These are phyloP conservation scores for Ceratosolen fusciceps DNA, from an alignment of 1,140 invertebrate genomes.

Conservation along the genomic window DNA sequence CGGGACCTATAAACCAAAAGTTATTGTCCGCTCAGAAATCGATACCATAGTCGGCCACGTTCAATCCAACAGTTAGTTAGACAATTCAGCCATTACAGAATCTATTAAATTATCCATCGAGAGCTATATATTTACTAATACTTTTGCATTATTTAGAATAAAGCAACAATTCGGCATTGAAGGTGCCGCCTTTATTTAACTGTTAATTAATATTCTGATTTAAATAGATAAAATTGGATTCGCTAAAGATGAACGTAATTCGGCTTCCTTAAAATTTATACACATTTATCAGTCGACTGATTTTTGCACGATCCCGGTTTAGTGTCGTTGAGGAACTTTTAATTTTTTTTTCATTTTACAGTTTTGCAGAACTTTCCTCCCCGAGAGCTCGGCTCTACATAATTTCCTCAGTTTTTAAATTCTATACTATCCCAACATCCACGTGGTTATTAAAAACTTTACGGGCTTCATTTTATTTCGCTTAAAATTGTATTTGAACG, in stretches of 20 bases:
- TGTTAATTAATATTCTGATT: too few relatives aligned
- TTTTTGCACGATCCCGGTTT: too few relatives aligned
- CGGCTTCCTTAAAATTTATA: too few relatives aligned
- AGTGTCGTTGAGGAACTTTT: too few relatives aligned
- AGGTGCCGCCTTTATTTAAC: too few relatives aligned
- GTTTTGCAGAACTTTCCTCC: background rate
- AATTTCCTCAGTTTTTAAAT: slow-evolving; percentile 42
- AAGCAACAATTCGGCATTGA: too few relatives aligned
- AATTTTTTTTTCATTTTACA: slow-evolving; percentile 17
- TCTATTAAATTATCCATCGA: slow-evolving; percentile 44
- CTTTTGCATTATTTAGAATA: too few relatives aligned
- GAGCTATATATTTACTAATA: background rate
- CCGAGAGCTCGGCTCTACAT: background rate
- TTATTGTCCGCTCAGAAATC: slow-evolving; percentile 44
- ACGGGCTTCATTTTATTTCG: background rate
- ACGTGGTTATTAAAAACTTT: background rate
- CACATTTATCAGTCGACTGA: too few relatives aligned
- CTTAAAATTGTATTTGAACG: background rate
- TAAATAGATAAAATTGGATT: too few relatives aligned
- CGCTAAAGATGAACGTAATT: too few relatives aligned
- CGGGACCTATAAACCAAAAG: slow-evolving; percentile 52
- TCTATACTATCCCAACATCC: background rate
- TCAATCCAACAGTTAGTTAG: background rate
- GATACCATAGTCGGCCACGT: background rate
- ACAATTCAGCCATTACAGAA: slow-evolving; percentile 41